Conservation (phyloP, 2,888 invertebrate genomes). For the Parelbella ahira region DNA sequence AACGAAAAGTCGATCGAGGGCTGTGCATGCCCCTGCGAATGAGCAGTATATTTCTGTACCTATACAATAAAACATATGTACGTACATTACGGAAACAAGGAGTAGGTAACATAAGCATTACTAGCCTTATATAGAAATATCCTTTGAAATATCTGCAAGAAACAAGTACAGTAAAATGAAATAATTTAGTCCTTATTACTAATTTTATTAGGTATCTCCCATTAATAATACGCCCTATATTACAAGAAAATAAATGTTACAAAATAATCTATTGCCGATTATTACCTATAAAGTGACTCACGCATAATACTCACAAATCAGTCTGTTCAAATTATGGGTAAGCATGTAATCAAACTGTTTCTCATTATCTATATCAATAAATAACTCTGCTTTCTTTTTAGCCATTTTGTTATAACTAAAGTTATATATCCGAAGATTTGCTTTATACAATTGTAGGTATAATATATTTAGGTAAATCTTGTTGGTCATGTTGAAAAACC, state of each 20-base stretch:
- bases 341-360: conserved; percentile 54
- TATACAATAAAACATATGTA: conserved; percentile 33
- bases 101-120: too few species aligned
- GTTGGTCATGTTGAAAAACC: conserved; percentile 1
- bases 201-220: too few species aligned
- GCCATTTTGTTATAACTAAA: conserved; percentile 46
- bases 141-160: too few species aligned
- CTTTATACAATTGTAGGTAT: background rate
- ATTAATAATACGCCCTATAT: too few species aligned
- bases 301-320: conserved; percentile 62
- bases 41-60: conserved; percentile 62
- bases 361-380: conserved; percentile 52
- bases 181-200: too few species aligned
- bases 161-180: too few species aligned
- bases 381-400: conserved; percentile 51
- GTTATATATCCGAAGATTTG: too few species aligned
- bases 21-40: conserved; percentile 54
- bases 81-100: too few species aligned
- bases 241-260: too few species aligned
- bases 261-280: too few species aligned
- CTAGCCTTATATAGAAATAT: too few species aligned
- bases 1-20: conserved; percentile 52
- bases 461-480: background rate
- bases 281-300: too few species aligned
- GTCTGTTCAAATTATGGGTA: conserved; percentile 37